A percentile compares a stretch with the other conserved stretches of the same genome.
Evolutionary conservation across 1,140 invertebrate genomes (phyloP).

Genomic region (Drosophila equinoxialis): DNA sequence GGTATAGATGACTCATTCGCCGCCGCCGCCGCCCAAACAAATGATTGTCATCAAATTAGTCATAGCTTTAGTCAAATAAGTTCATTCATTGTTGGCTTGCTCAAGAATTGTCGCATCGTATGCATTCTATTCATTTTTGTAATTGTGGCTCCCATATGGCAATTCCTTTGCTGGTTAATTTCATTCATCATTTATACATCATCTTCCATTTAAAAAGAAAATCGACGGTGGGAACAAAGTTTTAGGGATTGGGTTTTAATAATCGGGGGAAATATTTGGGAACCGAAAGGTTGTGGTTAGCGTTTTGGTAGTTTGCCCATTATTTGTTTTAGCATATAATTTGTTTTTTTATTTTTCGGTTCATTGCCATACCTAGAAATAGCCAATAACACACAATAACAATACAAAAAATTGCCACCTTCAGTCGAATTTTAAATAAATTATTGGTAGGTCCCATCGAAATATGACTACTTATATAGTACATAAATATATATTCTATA

Average conservation of each 20-base stretch:
- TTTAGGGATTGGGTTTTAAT: constrained; percentile 3
- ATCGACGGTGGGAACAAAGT: not conserved
- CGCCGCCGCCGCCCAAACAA: constrained; percentile 19
- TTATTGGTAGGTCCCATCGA: constrained; percentile 51
- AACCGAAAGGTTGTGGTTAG: not conserved
- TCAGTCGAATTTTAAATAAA: constrained; percentile 32
- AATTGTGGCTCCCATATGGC: constrained; percentile 54
- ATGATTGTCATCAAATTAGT: constrained; percentile 23
- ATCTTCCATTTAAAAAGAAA: constrained; percentile 37
- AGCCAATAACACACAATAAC: constrained; percentile 4
- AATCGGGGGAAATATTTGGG: not conserved
- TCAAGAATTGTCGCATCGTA: constrained; percentile 74
- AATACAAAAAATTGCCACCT: constrained; percentile 18
- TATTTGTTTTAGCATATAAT: constrained; percentile 23
- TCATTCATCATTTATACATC: constrained; percentile 32
- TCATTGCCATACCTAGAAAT: constrained; percentile 31
- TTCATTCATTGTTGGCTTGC: constrained; percentile 67
- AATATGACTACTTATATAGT: constrained; percentile 22
- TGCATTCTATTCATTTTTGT: constrained; percentile 68
- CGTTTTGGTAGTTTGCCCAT: not conserved
- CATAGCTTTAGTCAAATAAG: constrained; percentile 54
- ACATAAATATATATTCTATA: not conserved
- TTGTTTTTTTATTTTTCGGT: constrained; percentile 22
- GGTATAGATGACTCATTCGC: constrained; percentile 18
- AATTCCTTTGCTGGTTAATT: constrained; percentile 63